A percentile compares a stretch with the other conserved stretches of the same genome.
phyloP scores from a whole-genome alignment of 2,888 invertebrate genomes.

The Syritta pipiens region DNA sequence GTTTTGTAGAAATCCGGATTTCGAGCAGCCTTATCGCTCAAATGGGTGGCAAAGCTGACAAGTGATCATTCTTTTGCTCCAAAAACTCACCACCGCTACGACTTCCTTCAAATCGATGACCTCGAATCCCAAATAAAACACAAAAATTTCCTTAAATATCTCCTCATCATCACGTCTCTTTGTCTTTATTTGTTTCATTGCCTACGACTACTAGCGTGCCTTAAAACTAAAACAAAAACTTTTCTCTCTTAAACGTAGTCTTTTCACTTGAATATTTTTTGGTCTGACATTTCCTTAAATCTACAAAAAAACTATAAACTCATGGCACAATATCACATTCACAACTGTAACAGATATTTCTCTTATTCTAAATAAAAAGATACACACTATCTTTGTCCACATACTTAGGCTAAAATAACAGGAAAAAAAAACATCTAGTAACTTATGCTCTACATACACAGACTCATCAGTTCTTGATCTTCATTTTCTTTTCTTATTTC shows the following conservation, averaged over 20 bases:
- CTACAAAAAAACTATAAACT: slow-evolving; percentile 31
- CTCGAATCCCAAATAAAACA: too few relatives aligned
- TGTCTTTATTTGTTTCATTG: slow-evolving; percentile 1
- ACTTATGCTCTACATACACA: slow-evolving; percentile 29
- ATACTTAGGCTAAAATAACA: too few relatives aligned
- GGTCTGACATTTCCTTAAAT: slow-evolving; percentile 34
- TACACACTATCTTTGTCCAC: too few relatives aligned
- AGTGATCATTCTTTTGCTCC: too few relatives aligned
- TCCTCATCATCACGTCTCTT: too few relatives aligned
- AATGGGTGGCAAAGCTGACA: too few relatives aligned
- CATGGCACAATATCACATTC: slow-evolving; percentile 64
- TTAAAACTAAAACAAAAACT: not conserved
- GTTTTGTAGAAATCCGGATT: too few relatives aligned
- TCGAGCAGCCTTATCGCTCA: too few relatives aligned
- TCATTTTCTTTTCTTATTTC: not conserved
- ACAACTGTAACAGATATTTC: slow-evolving; percentile 27
- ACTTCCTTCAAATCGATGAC: too few relatives aligned
- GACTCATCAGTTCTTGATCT: slow-evolving; percentile 15
- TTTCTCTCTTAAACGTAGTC: slow-evolving; percentile 8
- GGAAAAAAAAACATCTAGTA: not conserved
- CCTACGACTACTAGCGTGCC: not conserved
- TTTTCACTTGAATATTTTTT: slow-evolving; percentile 28
- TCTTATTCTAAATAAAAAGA: not conserved
- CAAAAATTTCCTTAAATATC: too few relatives aligned
- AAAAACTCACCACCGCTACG: too few relatives aligned